phyloP scores from a whole-genome alignment of 2,888 invertebrate genomes.

The Amphipoea oculea region DNA sequence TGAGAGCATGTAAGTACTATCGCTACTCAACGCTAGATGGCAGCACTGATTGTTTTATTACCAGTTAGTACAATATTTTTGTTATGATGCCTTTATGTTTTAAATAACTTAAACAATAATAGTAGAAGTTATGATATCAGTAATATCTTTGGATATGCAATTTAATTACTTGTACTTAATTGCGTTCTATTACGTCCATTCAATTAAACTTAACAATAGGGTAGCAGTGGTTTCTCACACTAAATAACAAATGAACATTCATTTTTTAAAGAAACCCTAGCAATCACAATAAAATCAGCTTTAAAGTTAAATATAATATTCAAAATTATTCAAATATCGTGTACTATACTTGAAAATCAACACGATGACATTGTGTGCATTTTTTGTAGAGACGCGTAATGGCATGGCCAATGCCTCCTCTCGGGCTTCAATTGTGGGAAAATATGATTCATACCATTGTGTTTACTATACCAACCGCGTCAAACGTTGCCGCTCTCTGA shows the following conservation, averaged over 20 bases:
- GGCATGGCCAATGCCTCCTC: conserved; percentile 67
- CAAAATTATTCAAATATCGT: conserved; percentile 9
- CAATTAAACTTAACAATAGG: no score
- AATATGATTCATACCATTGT: conserved; percentile 84
- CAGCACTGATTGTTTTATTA: conserved; percentile 54
- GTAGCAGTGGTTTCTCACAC: neutral
- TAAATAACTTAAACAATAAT: neutral
- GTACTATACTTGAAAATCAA: conserved; percentile 26
- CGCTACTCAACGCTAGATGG: conserved; percentile 83
- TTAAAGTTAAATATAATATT: neutral
- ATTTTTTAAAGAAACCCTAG: neutral
- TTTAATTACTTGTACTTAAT: neutral
- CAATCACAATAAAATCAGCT: neutral
- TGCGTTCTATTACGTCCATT: neutral
- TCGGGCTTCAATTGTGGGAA: conserved; percentile 76
- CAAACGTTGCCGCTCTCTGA: conserved; percentile 77
- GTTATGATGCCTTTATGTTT: neutral
- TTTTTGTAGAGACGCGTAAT: conserved; percentile 55
- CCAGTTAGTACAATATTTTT: neutral
- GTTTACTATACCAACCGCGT: conserved; percentile 76
- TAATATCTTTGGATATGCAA: neutral
- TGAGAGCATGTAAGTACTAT: conserved; percentile 88
- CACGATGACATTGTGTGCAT: conserved; percentile 49
- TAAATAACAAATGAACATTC: neutral
- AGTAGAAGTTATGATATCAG: neutral